Base-by-base conservation (phyloP, 2,113 vertebrate genomes). In the Otis tarda region DNA sequence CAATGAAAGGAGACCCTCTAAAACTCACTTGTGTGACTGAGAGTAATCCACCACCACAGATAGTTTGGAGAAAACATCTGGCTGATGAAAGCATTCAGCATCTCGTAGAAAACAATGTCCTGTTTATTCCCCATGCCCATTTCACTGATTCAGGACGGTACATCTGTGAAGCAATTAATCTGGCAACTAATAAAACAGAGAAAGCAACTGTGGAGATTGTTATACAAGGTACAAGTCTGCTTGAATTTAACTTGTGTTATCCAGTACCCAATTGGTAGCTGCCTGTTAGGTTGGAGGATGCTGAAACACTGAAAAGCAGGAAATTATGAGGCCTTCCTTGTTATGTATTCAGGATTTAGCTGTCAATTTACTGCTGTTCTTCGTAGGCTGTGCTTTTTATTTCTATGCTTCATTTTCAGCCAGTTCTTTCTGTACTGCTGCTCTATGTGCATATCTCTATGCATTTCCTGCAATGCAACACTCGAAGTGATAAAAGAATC, bases 91-190 rank as follows among this genome's bases (percentile, higher is more conserved):
- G 53, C 56, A 55, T 70, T 60, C 73, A 93, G 31, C 50, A 45
- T 47, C 61, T 95, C 50, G 37, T 31, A 69, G 71, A 86, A 82
- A 81, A 50, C 37, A 67, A 68, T 11, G 47, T 76, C 11, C 73
- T 97, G 87, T 90, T 19, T 63, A 84, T 98, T 93, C 68, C 90
- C 21, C 41, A 6, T 74, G 73, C 89, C 57, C 74, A 1, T 75
- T 91, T 96, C 69, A 87, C 31, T 80, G 89, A 97, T 70, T 96
- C 96, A 37, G 97, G 97, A 43, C 67, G 19, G 45, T 97, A 97
- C 55, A 91, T 91, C 41, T 98, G 97, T 97, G 96, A 97, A 96
- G 94, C 28, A 61, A 80, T 61, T 25, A 98, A 97, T 82, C 30
- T 22, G 8, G 59, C 69, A 52, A 96, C 91, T 57, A 96, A 93